Conservation (phyloP, 2,797 vertebrate species). For the Platalea minor region DNA sequence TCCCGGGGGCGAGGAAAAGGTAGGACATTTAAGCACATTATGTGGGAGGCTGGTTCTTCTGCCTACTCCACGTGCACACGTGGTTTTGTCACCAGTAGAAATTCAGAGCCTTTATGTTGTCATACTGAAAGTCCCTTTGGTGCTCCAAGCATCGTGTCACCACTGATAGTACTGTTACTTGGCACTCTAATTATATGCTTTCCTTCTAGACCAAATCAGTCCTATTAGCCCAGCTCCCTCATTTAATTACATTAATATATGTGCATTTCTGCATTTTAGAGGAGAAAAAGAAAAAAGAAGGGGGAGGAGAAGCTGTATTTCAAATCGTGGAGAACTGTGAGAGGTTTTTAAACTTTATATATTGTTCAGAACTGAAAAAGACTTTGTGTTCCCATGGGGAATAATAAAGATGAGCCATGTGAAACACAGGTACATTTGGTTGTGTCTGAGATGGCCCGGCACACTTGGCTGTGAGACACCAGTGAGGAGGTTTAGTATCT, state of each 20-base stretch:
- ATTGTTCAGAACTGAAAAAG: not conserved
- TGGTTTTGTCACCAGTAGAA: not conserved
- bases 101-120: not conserved
- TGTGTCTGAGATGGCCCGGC: not conserved
- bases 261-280: not conserved
- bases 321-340: not conserved
- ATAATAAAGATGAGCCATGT: not conserved
- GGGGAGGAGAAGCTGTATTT: slow-evolving; percentile 5
- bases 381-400: not conserved
- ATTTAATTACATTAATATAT: not conserved
- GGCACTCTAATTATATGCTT: not conserved
- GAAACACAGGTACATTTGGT: not conserved
- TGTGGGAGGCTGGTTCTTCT: not conserved
- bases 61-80: not conserved
- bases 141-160: not conserved
- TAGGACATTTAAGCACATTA: not conserved
- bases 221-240: not conserved
- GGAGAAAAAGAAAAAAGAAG: not conserved
- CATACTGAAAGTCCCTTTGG: not conserved
- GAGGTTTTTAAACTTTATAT: not conserved
- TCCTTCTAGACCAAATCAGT: not conserved
- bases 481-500: not conserved
- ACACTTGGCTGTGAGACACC: not conserved
- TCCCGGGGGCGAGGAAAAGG: not conserved
- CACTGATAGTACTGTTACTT: not conserved